Evolutionary conservation across 1,140 invertebrate genomes (phyloP), one percentile per base, ranked within the genome.

Genomic region (Meloidogyne hapla): DNA sequence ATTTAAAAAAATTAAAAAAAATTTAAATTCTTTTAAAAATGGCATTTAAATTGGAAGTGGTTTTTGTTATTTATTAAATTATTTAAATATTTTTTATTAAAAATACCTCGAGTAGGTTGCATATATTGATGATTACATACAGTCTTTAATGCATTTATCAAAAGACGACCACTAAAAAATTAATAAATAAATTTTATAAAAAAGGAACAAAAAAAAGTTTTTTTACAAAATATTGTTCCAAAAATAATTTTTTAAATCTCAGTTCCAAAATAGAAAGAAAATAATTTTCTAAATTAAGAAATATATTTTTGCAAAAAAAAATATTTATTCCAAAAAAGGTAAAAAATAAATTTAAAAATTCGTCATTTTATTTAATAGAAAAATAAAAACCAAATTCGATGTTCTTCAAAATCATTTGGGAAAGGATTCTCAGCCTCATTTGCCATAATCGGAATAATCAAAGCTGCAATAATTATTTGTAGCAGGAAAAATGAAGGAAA

Each of bases 91-190:
- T 45, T 15, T 2, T 18, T 15, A 45, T 45, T 56, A n/a, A n/a
- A n/a, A 26, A 18, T n/a, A 73, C 71, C 71, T 73, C 71, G 61
- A 64, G 61, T 73, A 61, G 71, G 71, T 64, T 73, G 71, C n/a
- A 64, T 38, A 64, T 73, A 73, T 40, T 73, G 71, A 64, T 73
- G 71, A 38, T 73, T 73, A 64, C 71, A 73, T 64, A 73, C 71
- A 23, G 56, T 73, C 56, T 73, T 73, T 23, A 73, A 63, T 33
- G 71, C 71, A 25, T 73, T 42, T 21, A 73, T 73, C 38, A 73
- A 64, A 28, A 73, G 28, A 25, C 71, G 71, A 10, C 71, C 71
- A 64, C 71, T 56, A 56, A 56, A 56, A 48, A 56, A 56, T 56
- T n/a, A 56, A n/a, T 56, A n/a, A 56, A 18, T 18, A 48, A 48